Evolutionary conservation across 2,888 invertebrate genomes (phyloP).

Genomic region (Euplagia quadripunctaria): DNA sequence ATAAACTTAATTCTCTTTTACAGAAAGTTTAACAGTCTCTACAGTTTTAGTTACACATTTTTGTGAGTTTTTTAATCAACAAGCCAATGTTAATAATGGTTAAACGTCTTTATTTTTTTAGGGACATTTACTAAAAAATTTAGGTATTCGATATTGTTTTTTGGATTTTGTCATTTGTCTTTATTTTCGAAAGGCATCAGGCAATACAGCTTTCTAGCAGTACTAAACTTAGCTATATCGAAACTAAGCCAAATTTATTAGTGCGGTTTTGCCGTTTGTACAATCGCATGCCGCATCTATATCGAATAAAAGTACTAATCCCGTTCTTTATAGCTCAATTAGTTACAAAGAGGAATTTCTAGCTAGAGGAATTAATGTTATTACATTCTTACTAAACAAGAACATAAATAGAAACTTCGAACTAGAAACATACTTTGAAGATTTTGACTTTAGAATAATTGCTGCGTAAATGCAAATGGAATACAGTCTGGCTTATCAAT

Average conservation of each 20-base stretch:
- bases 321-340: neutral
- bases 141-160: too few species aligned
- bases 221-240: neutral
- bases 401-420: neutral
- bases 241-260: conserved; percentile 1
- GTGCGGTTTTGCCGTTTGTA: neutral
- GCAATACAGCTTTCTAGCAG: neutral
- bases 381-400: neutral
- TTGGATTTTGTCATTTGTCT: too few species aligned
- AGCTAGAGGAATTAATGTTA: neutral
- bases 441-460: neutral
- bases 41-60: conserved; percentile 19
- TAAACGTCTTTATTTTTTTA: conserved; percentile 10
- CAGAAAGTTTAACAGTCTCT: too few species aligned
- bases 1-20: conserved; percentile 64
- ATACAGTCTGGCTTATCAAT: too few species aligned
- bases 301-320: neutral
- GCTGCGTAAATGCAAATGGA: neutral
- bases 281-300: neutral
- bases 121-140: too few species aligned
- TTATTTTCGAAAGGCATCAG: too few species aligned
- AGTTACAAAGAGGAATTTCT: neutral
- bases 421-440: neutral
- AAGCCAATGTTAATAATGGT: conserved; percentile 14
- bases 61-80: conserved; percentile 55